These are phyloP conservation scores for Entosphenus tridentatus DNA, from an alignment of 2,113 vertebrate species.

Conservation along the genomic window DNA sequence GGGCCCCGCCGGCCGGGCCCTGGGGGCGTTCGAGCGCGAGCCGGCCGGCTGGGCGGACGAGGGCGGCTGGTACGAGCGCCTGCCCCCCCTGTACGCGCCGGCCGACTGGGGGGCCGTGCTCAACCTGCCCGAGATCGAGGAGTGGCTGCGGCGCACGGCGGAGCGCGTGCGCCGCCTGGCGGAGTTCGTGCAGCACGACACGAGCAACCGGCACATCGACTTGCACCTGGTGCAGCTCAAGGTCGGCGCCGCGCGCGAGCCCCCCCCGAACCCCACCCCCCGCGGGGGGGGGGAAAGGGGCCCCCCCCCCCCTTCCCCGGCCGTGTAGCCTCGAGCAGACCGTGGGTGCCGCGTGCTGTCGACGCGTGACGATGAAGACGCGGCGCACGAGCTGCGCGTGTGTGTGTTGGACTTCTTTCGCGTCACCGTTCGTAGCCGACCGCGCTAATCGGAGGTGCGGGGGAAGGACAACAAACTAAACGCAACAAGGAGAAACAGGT, in stretches of 20 bases:
- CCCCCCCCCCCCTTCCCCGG: not conserved
- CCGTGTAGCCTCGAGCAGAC: too few relatives aligned
- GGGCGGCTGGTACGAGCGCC: conserved; percentile 40
- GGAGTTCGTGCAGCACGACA: conserved; percentile 65
- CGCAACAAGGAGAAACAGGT: too few relatives aligned
- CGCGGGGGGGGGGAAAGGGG: not conserved
- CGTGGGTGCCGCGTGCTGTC: too few relatives aligned
- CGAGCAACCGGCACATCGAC: conserved; percentile 56
- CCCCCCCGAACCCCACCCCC: conserved; percentile 1
- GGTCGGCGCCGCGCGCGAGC: conserved; percentile 28
- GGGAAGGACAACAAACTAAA: too few relatives aligned
- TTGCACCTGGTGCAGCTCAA: conserved; percentile 87
- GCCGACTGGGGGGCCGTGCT: conserved; percentile 95
- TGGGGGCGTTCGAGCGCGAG: conserved; percentile 18
- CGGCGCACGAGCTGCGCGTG: too few relatives aligned
- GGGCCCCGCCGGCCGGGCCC: not conserved
- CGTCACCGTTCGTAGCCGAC: too few relatives aligned
- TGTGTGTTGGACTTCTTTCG: too few relatives aligned
- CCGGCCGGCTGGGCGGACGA: conserved; percentile 20
- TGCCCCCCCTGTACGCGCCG: conserved; percentile 62
- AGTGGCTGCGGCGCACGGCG: conserved; percentile 59
- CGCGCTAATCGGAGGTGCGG: too few relatives aligned
- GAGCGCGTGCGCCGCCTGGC: conserved; percentile 67
- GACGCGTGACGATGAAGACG: too few relatives aligned
- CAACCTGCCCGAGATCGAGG: conserved; percentile 83